Evolutionary conservation across 2,797 vertebrate species (phyloP).

Genomic region (Phoxinus dragarum): DNA sequence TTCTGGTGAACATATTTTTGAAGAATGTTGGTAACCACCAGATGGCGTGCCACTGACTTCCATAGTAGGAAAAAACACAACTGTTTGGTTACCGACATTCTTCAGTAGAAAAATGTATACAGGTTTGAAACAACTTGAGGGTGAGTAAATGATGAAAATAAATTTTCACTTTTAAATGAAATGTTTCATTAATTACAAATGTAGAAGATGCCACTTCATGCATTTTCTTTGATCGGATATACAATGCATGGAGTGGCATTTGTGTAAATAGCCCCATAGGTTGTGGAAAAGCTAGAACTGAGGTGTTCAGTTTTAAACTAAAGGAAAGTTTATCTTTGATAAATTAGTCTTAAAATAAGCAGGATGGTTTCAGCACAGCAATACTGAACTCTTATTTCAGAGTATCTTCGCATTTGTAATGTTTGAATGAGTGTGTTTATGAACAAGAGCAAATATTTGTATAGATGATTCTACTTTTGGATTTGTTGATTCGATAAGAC

Average conservation of each 20-base stretch:
- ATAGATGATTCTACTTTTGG: background rate
- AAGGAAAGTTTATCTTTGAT: background rate
- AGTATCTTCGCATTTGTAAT: background rate
- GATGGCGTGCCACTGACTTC: no score
- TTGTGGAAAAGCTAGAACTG: background rate
- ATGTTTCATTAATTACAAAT: background rate
- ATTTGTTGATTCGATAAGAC: background rate
- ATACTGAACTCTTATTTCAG: background rate
- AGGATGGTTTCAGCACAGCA: background rate
- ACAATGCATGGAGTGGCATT: background rate
- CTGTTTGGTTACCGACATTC: no score
- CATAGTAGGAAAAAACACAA: no score
- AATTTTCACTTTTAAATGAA: no score
- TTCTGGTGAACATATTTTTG: no score
- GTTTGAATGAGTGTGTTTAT: slow-evolving; percentile 25
- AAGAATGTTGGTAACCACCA: no score
- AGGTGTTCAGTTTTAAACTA: background rate
- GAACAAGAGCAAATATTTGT: slow-evolving; percentile 10
- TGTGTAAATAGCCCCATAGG: background rate
- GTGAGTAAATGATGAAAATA: no score
- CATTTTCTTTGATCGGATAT: background rate
- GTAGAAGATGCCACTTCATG: background rate
- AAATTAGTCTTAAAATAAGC: background rate
- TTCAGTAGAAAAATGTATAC: no score
- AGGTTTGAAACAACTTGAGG: no score